Percentiles rank a stretch among this genome's conserved stretches.
Conservation (phyloP, 2,888 invertebrate species). For the Liposcelis brunnea region DNA sequence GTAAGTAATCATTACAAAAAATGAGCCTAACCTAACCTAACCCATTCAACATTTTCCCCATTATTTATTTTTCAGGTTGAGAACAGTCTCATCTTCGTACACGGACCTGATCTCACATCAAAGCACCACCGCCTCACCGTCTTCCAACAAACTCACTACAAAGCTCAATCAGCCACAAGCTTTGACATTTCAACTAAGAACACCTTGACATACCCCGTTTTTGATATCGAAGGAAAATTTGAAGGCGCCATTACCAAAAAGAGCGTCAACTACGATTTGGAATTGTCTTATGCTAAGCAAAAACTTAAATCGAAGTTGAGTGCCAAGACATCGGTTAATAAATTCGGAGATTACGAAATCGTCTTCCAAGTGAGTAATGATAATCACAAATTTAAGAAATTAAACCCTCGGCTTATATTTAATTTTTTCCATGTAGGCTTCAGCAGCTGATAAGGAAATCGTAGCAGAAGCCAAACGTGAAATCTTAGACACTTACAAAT, state of each 20-base stretch:
- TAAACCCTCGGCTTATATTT: conserved; percentile 4
- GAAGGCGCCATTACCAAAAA: conserved; percentile 40
- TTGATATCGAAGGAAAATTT: conserved; percentile 32
- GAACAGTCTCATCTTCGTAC: conserved; percentile 38
- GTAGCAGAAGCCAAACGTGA: conserved; percentile 39
- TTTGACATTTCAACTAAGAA: conserved; percentile 35
- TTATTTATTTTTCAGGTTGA: conserved; percentile 20
- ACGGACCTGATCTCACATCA: conserved; percentile 42
- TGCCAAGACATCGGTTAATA: conserved; percentile 26
- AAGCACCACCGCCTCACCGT: conserved; percentile 36
- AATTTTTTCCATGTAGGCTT: conserved; percentile 18
- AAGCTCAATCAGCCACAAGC: conserved; percentile 22
- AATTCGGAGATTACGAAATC: conserved; percentile 34
- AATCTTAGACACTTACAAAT: conserved; percentile 36
- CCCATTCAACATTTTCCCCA: too few relatives aligned
- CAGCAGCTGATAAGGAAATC: conserved; percentile 31
- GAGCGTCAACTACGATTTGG: conserved; percentile 36
- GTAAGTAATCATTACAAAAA: too few relatives aligned
- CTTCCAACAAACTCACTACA: conserved; percentile 27
- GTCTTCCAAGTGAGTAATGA: conserved; percentile 37
- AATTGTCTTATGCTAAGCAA: conserved; percentile 38
- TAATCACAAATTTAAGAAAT: conserved; percentile 15
- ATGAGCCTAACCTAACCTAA: too few relatives aligned
- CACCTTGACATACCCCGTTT: conserved; percentile 36
- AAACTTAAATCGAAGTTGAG: conserved; percentile 34